phyloP scores from a whole-genome alignment of 2,888 invertebrate species.

The Meganola albula region DNA sequence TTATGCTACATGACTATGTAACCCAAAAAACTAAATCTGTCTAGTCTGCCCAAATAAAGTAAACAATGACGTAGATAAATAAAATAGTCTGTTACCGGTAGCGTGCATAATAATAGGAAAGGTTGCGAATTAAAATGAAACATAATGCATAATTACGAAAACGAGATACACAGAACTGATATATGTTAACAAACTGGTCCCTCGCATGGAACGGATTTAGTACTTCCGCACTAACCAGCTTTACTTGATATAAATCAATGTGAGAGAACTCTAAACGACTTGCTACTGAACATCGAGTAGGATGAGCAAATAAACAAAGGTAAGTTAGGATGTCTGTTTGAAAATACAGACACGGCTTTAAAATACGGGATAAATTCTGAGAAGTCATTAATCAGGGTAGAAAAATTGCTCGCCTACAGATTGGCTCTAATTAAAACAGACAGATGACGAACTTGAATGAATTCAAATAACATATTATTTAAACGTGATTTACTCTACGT shows the following conservation, averaged over 20 bases:
- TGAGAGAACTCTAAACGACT: neutral
- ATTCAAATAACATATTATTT: no score
- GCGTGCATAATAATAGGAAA: constrained; percentile 6
- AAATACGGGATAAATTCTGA: no score
- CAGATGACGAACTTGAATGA: no score
- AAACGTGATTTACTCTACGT: no score
- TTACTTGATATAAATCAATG: constrained; percentile 9
- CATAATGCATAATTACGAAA: constrained; percentile 34
- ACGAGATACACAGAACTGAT: constrained; percentile 37
- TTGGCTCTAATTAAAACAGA: no score
- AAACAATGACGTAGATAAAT: no score
- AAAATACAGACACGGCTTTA: neutral
- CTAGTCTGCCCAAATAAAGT: no score
- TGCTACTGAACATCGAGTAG: neutral
- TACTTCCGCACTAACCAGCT: constrained; percentile 27
- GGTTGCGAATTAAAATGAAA: constrained; percentile 27
- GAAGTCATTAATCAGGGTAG: no score
- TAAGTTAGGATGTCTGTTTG: neutral
- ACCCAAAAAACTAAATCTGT: no score
- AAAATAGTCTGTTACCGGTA: no score
- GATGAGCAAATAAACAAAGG: neutral
- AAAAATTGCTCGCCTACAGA: no score
- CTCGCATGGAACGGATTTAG: constrained; percentile 38
- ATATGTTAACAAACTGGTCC: constrained; percentile 33
- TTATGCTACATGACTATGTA: no score